Conservation (phyloP, 2,113 vertebrate genomes). For the Drymodes brunneopygia region DNA sequence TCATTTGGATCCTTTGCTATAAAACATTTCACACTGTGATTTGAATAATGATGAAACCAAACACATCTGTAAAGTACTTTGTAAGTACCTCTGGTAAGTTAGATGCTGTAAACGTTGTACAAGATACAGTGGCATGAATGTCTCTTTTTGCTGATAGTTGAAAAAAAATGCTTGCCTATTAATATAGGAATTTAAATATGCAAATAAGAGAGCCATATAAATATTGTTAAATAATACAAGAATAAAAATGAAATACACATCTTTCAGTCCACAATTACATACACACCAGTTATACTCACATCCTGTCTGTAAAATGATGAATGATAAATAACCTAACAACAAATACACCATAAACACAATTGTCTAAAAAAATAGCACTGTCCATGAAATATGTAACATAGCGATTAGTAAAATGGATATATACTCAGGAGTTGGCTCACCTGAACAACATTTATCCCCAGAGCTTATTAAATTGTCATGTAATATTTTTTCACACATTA, state of each 20-base stretch:
- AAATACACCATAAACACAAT: background rate
- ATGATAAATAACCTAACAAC: background rate
- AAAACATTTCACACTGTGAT: background rate
- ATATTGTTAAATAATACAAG: background rate
- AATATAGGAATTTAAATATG: background rate
- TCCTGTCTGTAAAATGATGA: background rate
- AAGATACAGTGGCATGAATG: background rate
- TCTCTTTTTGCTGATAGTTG: background rate
- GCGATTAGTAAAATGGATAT: background rate
- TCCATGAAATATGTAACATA: background rate
- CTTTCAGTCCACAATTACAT: background rate
- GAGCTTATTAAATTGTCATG: background rate
- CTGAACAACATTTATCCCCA: background rate
- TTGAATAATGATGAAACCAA: slow-evolving; percentile 52
- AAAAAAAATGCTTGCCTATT: background rate
- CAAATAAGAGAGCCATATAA: background rate
- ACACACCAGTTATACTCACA: background rate
- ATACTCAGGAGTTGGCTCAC: background rate
- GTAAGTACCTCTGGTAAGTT: background rate
- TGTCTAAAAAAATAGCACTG: background rate
- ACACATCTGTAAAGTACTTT: background rate
- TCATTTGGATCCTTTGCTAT: slow-evolving; percentile 10
- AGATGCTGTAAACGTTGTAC: background rate
- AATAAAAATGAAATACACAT: background rate
- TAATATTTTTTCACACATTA: background rate